A percentile compares a stretch with the other conserved stretches of the same genome.
Conservation (phyloP, 1,140 invertebrate genomes). For the Halotydeus destructor region DNA sequence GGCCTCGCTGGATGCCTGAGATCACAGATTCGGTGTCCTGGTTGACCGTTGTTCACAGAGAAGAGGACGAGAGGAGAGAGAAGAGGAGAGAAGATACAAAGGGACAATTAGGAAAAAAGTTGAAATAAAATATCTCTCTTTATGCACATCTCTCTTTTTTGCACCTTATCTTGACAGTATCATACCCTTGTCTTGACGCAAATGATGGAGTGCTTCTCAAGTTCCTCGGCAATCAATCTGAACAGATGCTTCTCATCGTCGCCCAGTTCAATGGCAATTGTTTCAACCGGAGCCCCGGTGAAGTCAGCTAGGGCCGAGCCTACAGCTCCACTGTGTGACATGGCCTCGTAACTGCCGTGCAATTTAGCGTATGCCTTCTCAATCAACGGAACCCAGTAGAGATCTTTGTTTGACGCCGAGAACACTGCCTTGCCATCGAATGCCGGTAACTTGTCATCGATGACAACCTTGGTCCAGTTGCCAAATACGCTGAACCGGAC, state of each 20-base stretch:
- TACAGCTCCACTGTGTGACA: constrained; percentile 75
- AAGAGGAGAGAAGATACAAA: too few species aligned
- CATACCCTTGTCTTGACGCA: constrained; percentile 9
- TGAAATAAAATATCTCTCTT: neutral
- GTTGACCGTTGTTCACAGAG: too few species aligned
- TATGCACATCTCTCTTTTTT: neutral
- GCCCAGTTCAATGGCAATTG: neutral
- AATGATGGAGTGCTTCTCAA: constrained; percentile 5
- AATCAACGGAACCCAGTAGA: constrained; percentile 83
- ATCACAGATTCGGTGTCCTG: too few species aligned
- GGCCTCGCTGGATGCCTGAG: neutral
- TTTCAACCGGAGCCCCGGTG: constrained; percentile 38
- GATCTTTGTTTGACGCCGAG: neutral
- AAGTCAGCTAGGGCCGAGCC: constrained; percentile 97
- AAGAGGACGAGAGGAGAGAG: too few species aligned
- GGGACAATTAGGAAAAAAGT: too few species aligned
- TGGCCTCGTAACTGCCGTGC: constrained; percentile 85
- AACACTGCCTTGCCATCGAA: constrained; percentile 4
- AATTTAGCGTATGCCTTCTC: constrained; percentile 94
- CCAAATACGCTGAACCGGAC: constrained; percentile 8
- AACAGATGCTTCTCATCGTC: constrained; percentile 3
- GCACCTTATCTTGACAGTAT: neutral
- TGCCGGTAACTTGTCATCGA: constrained; percentile 11
- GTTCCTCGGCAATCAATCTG: constrained; percentile 2
- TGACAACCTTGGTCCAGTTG: constrained; percentile 5